Conservation (phyloP, 2,888 invertebrate species). For the Heliconius cydno region DNA sequence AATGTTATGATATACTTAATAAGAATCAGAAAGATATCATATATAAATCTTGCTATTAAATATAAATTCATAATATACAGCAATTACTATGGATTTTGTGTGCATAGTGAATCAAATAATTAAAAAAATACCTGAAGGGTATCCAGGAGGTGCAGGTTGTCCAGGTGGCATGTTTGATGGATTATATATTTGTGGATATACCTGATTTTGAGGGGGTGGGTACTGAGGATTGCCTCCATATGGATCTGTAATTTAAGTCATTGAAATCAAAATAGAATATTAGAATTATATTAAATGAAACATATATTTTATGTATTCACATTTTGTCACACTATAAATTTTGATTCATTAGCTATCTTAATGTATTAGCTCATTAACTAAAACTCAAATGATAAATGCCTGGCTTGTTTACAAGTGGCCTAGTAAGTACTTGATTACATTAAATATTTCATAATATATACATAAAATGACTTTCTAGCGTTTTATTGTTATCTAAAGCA, state of each 20-base stretch:
- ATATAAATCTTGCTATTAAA: no score
- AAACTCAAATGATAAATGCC: conserved; percentile 2
- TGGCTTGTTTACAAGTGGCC: neutral
- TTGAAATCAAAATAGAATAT: neutral
- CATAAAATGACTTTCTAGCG: neutral
- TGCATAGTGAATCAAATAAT: no score
- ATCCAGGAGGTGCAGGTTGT: conserved; percentile 53
- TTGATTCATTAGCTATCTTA: conserved; percentile 4
- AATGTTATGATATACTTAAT: no score
- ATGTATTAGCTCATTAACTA: conserved; percentile 2
- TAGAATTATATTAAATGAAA: neutral
- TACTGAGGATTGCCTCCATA: conserved; percentile 65
- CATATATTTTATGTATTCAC: neutral
- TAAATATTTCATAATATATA: neutral
- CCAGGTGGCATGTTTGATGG: conserved; percentile 60
- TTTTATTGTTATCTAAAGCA: neutral
- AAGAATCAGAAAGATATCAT: no score
- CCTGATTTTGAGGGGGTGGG: conserved; percentile 65
- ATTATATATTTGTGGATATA: conserved; percentile 69
- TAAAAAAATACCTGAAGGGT: conserved; percentile 48
- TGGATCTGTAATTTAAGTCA: conserved; percentile 61
- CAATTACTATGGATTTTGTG: no score
- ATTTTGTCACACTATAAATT: neutral
- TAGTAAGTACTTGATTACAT: neutral
- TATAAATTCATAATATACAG: no score